Percentiles rank a stretch among this genome's conserved stretches.
Conservation (phyloP, 2,113 vertebrate genomes). For the Parus major region DNA sequence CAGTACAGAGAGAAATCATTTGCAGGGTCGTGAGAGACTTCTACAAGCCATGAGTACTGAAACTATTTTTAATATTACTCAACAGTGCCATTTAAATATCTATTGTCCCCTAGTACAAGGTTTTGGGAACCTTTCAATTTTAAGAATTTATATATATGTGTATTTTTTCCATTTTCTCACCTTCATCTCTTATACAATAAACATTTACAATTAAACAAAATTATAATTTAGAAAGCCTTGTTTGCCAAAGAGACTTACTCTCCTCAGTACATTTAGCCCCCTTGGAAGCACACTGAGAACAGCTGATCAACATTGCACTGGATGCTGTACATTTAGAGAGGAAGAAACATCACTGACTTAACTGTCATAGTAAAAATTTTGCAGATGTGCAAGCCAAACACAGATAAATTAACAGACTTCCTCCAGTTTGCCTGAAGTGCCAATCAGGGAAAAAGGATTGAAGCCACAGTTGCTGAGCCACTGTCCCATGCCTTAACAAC, state of each 20-base stretch:
- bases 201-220: not conserved
- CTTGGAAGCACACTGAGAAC: not conserved
- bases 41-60: not conserved
- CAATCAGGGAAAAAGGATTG: not conserved
- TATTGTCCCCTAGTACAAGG: not conserved
- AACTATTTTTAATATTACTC: conserved; percentile 60
- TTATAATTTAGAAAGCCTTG: not conserved
- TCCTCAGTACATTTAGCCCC: not conserved
- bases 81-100: conserved; percentile 3
- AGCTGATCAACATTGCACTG: not conserved
- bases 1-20: conserved; percentile 51
- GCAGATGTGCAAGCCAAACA: not conserved
- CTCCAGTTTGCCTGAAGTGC: not conserved
- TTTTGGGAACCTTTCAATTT: not conserved
- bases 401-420: not conserved
- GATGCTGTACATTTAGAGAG: not conserved
- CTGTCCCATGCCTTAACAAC: not conserved
- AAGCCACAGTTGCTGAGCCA: not conserved
- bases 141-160: not conserved
- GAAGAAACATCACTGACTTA: not conserved
- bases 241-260: not conserved
- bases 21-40: conserved; percentile 47
- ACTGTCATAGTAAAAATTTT: not conserved
- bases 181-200: not conserved
- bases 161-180: not conserved